These are phyloP conservation scores for Hofmannophila pseudospretella DNA, from an alignment of 2,888 invertebrate genomes.

Conservation along the genomic window DNA sequence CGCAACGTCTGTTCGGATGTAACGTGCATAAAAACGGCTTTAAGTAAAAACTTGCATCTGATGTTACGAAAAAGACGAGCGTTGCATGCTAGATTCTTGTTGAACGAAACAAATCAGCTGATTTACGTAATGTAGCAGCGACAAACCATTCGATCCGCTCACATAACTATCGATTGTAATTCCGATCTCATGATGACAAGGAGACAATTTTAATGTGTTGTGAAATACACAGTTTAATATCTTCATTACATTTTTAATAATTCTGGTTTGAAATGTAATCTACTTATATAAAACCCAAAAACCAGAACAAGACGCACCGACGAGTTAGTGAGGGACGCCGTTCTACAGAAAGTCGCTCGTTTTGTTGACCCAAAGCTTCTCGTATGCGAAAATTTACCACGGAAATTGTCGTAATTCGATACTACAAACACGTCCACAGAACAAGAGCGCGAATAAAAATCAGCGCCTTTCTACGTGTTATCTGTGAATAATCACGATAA, in stretches of 20 bases:
- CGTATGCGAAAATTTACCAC: too few species aligned
- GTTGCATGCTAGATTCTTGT: slow-evolving; percentile 39
- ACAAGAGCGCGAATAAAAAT: too few species aligned
- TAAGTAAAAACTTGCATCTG: slow-evolving; percentile 36
- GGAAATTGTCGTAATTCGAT: too few species aligned
- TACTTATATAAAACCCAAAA: too few species aligned
- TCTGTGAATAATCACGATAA: too few species aligned
- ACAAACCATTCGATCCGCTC: slow-evolving; percentile 40
- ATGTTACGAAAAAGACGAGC: slow-evolving; percentile 39
- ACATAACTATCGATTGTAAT: slow-evolving; percentile 30
- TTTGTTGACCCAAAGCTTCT: too few species aligned
- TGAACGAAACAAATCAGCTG: slow-evolving; percentile 32
- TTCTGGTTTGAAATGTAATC: background rate
- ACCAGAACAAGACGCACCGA: too few species aligned
- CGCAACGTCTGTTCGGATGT: slow-evolving; percentile 32
- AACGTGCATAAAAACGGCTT: slow-evolving; percentile 39
- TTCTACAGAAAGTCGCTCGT: too few species aligned
- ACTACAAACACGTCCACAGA: too few species aligned
- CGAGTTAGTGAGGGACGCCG: too few species aligned
- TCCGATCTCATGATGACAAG: slow-evolving; percentile 18
- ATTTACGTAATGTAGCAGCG: slow-evolving; percentile 13
- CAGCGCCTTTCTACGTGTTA: too few species aligned
- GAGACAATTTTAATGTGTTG: slow-evolving; percentile 27
- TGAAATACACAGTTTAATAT: slow-evolving; percentile 16
- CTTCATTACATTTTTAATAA: slow-evolving; percentile 1